These are phyloP conservation scores for Rhombomys opimus DNA, from an alignment of 2,113 vertebrate genomes.

Conservation along the genomic window DNA sequence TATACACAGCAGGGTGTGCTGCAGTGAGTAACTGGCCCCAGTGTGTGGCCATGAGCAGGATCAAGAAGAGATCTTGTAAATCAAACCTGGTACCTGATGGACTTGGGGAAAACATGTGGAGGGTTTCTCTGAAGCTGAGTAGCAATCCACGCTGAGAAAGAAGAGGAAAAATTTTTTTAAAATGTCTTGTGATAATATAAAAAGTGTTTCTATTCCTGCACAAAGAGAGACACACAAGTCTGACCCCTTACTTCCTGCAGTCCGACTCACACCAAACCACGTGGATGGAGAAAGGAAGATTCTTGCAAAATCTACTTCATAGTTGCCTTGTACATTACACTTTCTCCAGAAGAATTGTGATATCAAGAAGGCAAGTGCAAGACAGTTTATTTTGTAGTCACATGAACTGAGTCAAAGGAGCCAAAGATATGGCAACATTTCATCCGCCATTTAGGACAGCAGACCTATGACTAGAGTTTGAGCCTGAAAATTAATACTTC, in stretches of 20 bases:
- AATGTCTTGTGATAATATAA: background rate
- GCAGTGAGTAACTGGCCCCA: background rate
- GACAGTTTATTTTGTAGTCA: background rate
- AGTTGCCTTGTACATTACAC: background rate
- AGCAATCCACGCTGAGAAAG: background rate
- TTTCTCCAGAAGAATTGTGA: background rate
- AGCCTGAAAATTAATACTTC: background rate
- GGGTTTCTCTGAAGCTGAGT: background rate
- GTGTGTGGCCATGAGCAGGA: background rate
- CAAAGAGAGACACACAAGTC: background rate
- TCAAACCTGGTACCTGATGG: background rate
- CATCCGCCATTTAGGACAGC: background rate
- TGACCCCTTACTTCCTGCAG: background rate
- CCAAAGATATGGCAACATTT: background rate
- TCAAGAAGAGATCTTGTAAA: background rate
- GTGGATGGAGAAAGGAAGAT: background rate
- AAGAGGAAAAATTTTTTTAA: background rate
- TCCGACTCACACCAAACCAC: background rate
- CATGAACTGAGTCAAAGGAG: background rate
- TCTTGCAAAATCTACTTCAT: background rate
- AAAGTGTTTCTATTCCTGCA: background rate
- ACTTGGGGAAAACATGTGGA: background rate
- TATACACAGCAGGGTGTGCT: accelerated
- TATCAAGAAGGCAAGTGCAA: background rate
- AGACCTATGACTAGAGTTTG: background rate